A percentile compares a stretch with the other conserved stretches of the same genome.
Conservation (phyloP, 2,113 vertebrate species). For the Ophiodon elongatus region DNA sequence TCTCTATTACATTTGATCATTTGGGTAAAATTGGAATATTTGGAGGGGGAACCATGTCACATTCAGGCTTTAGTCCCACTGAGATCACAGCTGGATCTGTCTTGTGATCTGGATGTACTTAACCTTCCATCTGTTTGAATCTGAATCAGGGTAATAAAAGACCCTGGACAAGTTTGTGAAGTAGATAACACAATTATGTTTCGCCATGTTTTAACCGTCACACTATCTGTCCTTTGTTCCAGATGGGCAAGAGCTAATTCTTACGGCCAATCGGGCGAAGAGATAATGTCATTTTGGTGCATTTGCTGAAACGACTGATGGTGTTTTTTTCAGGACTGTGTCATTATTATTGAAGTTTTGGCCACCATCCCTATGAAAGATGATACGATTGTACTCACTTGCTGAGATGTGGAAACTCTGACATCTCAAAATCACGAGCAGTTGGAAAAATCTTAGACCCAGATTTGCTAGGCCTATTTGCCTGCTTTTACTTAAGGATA, state of each 20-base stretch:
- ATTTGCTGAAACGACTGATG: background rate
- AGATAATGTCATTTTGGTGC: background rate
- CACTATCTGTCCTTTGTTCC: background rate
- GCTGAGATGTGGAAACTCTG: background rate
- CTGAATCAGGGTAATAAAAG: background rate
- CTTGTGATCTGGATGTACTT: background rate
- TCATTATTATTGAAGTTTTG: background rate
- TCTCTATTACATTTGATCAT: background rate
- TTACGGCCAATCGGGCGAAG: background rate
- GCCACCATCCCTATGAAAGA: background rate
- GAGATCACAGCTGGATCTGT: conserved; percentile 53
- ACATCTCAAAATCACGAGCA: background rate
- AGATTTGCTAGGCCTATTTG: background rate
- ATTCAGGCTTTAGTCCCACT: conserved; percentile 9
- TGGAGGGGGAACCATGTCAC: background rate
- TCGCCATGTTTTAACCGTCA: background rate
- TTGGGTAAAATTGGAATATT: conserved; percentile 5
- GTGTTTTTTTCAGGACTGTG: background rate
- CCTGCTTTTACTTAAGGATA: background rate
- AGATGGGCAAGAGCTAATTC: background rate
- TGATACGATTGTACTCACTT: background rate
- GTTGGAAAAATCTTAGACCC: background rate
- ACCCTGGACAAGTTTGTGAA: background rate
- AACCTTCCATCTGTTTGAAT: background rate
- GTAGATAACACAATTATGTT: background rate